Conservation (phyloP, 2,113 vertebrate genomes). For the Litocranius walleri region DNA sequence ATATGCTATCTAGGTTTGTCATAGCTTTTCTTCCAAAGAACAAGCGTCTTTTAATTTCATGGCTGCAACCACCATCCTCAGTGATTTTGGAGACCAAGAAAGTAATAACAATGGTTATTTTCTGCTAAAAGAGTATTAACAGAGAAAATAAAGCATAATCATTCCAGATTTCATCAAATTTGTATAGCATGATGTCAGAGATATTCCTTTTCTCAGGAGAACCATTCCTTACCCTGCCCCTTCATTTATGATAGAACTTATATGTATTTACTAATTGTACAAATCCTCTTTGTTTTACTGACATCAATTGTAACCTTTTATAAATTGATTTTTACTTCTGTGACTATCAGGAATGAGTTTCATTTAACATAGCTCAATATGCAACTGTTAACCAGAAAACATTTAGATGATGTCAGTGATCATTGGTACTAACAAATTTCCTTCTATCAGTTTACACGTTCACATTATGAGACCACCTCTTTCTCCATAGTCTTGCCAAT, state of each 20-base stretch:
- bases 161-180: background rate
- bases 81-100: background rate
- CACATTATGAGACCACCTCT: background rate
- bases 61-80: background rate
- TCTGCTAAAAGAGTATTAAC: background rate
- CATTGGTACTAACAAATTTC: background rate
- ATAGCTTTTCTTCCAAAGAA: background rate
- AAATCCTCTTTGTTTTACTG: background rate
- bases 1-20: background rate
- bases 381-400: background rate
- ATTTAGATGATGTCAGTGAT: background rate
- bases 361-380: background rate
- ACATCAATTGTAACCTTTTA: background rate
- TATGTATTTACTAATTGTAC: background rate
- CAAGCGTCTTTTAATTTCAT: background rate
- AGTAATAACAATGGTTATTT: background rate
- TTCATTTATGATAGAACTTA: background rate
- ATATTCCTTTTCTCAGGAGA: background rate
- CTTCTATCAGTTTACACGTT: background rate
- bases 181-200: background rate
- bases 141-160: background rate
- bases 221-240: background rate
- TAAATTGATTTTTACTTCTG: background rate
- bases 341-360: background rate
- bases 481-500: background rate